phyloP scores from a whole-genome alignment of 1,140 invertebrate genomes.

The Nymphalis io region DNA sequence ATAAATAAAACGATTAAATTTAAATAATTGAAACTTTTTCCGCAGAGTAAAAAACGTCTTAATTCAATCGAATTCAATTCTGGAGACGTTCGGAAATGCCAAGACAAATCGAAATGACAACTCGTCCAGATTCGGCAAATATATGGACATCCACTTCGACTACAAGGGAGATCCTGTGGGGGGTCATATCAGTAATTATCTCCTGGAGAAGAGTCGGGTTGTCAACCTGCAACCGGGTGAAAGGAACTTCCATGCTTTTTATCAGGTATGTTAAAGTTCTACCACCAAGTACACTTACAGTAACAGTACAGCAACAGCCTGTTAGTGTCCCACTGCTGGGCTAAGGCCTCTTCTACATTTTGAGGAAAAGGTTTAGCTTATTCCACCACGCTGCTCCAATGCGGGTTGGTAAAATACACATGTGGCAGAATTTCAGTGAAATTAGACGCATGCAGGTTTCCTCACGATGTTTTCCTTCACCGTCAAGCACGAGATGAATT shows the following conservation, averaged over 20 bases:
- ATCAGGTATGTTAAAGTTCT: conserved; percentile 84
- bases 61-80: conserved; percentile 96
- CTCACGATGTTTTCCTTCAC: too few relatives aligned
- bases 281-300: background rate
- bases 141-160: conserved; percentile 99
- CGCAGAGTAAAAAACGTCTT: conserved; percentile 97
- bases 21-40: conserved; percentile 47
- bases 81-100: conserved; percentile 98
- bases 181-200: conserved; percentile 97
- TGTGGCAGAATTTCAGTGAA: too few relatives aligned
- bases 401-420: too few relatives aligned
- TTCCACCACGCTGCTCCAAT: too few relatives aligned
- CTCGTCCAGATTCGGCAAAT: conserved; percentile 98
- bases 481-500: too few relatives aligned
- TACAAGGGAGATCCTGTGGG: conserved; percentile 98
- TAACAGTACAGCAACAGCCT: too few relatives aligned
- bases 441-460: too few relatives aligned
- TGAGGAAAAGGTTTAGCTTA: too few relatives aligned
- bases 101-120: conserved; percentile 99
- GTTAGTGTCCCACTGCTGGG: too few relatives aligned
- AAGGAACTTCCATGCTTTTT: conserved; percentile 98
- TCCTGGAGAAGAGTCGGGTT: conserved; percentile 97
- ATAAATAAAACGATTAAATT: too few relatives aligned
- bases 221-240: conserved; percentile 96
- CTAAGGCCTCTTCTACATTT: too few relatives aligned